Conservation (phyloP, 2,797 vertebrate genomes). For the Ptychobarbus kaznakovi region DNA sequence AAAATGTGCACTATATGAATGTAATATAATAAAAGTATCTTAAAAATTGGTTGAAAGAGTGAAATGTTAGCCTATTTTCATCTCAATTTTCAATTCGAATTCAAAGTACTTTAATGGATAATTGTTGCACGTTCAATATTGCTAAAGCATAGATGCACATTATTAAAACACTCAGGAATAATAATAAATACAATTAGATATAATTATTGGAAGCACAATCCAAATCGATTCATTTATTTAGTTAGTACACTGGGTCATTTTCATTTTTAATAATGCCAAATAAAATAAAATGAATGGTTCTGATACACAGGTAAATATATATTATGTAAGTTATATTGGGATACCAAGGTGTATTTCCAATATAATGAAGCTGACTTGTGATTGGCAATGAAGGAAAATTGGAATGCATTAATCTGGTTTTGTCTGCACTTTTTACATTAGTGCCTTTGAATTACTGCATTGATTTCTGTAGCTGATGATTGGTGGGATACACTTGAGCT, state of each 20-base stretch:
- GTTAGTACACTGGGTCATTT: too few relatives aligned
- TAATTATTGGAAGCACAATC: not conserved
- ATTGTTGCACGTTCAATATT: not conserved
- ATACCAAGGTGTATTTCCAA: not conserved
- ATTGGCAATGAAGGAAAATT: slow-evolving; percentile 6
- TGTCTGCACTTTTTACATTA: slow-evolving; percentile 48
- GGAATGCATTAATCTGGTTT: not conserved
- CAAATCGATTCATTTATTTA: not conserved
- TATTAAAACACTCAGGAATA: not conserved
- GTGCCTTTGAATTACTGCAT: slow-evolving; percentile 46
- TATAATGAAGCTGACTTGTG: not conserved
- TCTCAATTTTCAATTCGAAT: not conserved
- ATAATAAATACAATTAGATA: not conserved
- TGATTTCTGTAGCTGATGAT: slow-evolving; percentile 57
- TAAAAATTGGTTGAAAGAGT: not conserved
- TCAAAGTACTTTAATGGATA: not conserved
- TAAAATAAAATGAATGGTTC: too few relatives aligned
- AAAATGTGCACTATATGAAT: not conserved
- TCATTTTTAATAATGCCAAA: too few relatives aligned
- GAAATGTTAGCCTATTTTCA: not conserved
- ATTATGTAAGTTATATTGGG: too few relatives aligned
- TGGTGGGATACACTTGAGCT: slow-evolving; percentile 53
- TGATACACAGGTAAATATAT: too few relatives aligned
- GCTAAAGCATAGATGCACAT: not conserved
- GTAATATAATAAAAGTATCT: not conserved